phyloP scores from a whole-genome alignment of 2,888 invertebrate genomes.

The Branchipolynoe longqiensis region DNA sequence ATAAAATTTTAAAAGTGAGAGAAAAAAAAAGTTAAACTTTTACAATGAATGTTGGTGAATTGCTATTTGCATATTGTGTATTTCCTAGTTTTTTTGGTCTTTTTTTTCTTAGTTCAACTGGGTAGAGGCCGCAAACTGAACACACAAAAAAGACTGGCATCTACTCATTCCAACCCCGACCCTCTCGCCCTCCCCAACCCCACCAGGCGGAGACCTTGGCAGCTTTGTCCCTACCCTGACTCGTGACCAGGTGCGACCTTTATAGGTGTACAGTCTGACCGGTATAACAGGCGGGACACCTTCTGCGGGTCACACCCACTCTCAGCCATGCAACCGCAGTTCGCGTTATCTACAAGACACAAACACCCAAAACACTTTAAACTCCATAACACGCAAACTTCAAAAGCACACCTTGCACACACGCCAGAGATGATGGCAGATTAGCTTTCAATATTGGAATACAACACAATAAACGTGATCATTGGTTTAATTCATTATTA shows the following conservation, averaged over 20 bases:
- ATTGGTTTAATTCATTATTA: no score
- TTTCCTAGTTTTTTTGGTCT: neutral
- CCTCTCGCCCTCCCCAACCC: no score
- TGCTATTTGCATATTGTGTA: neutral
- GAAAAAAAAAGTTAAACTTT: neutral
- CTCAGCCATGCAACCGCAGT: no score
- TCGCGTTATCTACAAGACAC: neutral
- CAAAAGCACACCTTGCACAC: conserved; percentile 16
- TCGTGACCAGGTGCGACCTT: no score
- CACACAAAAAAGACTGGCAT: no score
- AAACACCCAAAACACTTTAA: neutral
- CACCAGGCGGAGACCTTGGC: conserved; percentile 31
- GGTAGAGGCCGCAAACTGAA: conserved; percentile 32
- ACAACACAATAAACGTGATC: neutral
- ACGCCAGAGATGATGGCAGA: neutral
- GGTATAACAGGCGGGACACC: no score
- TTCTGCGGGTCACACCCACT: neutral
- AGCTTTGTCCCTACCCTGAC: neutral
- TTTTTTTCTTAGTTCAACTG: no score
- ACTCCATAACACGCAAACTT: conserved; percentile 11
- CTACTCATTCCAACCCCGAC: no score
- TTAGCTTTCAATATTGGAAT: neutral
- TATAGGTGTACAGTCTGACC: no score
- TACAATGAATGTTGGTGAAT: conserved; percentile 21
- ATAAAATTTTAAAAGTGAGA: no score